Percentiles rank a stretch among this genome's conserved stretches.
Conservation (phyloP, 2,888 invertebrate genomes). For the Spodoptera picta region DNA sequence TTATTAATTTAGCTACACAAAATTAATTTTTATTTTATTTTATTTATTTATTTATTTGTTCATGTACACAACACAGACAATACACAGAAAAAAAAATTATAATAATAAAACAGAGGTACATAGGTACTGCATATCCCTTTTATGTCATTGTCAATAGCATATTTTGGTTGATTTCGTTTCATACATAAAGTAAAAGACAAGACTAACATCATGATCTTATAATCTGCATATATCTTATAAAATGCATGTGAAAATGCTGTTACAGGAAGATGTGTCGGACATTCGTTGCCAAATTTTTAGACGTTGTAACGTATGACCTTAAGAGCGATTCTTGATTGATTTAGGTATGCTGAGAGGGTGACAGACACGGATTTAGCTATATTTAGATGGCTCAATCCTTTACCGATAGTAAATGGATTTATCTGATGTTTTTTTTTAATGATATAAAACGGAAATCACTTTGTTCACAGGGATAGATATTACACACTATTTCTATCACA, state of each 20-base stretch:
- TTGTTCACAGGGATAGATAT: constrained; percentile 2
- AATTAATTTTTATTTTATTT: too few relatives aligned
- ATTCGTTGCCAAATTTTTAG: constrained; percentile 42
- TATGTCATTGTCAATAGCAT: too few relatives aligned
- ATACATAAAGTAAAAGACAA: neutral
- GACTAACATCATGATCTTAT: neutral
- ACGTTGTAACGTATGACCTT: constrained; percentile 39
- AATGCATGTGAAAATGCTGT: constrained; percentile 17
- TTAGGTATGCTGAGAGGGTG: constrained; percentile 26
- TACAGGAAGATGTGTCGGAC: constrained; percentile 22
- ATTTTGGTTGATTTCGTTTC: too few relatives aligned
- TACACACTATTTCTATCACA: constrained; percentile 15
- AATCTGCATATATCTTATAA: too few relatives aligned
- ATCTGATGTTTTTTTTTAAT: constrained; percentile 4
- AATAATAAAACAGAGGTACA: too few relatives aligned
- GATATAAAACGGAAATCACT: constrained; percentile 2
- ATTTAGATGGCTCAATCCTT: constrained; percentile 19
- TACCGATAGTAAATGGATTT: constrained; percentile 8
- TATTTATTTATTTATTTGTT: too few relatives aligned
- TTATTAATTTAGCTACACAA: too few relatives aligned
- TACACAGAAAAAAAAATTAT: too few relatives aligned
- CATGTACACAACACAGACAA: too few relatives aligned
- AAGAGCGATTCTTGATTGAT: constrained; percentile 53
- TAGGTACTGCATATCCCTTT: too few relatives aligned
- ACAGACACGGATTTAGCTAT: constrained; percentile 41